phyloP scores from a whole-genome alignment of 2,797 vertebrate species.

The Pseudocheirus occidentalis region DNA sequence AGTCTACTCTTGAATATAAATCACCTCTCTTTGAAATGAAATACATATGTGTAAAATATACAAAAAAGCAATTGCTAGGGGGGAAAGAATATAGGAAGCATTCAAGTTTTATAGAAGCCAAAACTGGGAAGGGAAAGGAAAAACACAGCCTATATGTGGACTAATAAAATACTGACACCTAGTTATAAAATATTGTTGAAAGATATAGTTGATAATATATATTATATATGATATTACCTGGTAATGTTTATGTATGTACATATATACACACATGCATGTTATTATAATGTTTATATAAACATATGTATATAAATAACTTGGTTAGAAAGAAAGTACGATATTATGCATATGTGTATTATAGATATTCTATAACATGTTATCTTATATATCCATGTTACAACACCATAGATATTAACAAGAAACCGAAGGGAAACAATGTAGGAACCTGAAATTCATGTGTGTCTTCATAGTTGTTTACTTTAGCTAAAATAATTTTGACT shows the following conservation, averaged over 20 bases:
- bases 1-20: not conserved
- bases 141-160: not conserved
- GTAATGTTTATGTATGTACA: too few species aligned
- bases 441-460: not conserved
- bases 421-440: not conserved
- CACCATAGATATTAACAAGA: not conserved
- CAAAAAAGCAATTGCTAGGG: conserved; percentile 16
- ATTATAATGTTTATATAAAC: too few species aligned
- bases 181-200: not conserved
- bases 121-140: not conserved
- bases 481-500: not conserved
- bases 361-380: not conserved
- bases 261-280: too few species aligned
- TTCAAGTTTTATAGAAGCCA: conserved; percentile 10
- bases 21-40: not conserved
- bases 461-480: not conserved
- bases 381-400: not conserved
- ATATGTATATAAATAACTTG: too few species aligned
- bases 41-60: not conserved
- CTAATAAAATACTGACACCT: not conserved
- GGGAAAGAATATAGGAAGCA: not conserved
- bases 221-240: too few species aligned
- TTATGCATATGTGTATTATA: not conserved
- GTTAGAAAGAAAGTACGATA: too few species aligned
- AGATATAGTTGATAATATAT: too few species aligned